These are phyloP conservation scores for Phaethornis superciliosus DNA, from an alignment of 2,113 vertebrate species.

Conservation along the genomic window DNA sequence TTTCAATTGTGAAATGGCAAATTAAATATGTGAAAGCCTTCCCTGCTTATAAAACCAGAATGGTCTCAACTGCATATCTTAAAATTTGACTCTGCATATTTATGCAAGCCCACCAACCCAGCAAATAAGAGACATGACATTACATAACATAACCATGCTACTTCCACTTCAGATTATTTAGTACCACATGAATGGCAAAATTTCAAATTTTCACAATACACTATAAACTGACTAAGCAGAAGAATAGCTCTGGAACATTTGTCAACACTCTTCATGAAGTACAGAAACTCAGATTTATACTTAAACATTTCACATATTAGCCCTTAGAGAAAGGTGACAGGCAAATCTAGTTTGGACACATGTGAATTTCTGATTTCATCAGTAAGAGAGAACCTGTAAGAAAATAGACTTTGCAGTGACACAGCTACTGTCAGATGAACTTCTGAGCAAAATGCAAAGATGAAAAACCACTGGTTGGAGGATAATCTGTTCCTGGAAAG, in stretches of 20 bases:
- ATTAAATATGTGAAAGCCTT: conserved; percentile 23
- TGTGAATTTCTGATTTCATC: background rate
- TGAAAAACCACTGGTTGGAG: background rate
- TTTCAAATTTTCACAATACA: background rate
- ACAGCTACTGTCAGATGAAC: background rate
- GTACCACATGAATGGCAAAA: background rate
- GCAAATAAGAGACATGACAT: background rate
- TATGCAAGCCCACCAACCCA: background rate
- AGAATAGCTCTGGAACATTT: background rate
- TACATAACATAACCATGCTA: background rate
- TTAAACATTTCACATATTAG: background rate
- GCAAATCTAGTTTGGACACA: background rate
- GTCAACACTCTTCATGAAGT: background rate
- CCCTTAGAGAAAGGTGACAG: background rate
- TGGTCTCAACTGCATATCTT: background rate
- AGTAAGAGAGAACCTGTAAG: background rate
- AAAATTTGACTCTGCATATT: background rate
- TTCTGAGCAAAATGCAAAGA: background rate
- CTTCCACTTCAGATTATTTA: background rate
- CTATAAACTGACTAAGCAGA: background rate
- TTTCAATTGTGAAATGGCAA: conserved; percentile 44
- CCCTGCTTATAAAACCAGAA: background rate
- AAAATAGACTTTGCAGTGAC: background rate
- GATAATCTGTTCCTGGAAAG: background rate
- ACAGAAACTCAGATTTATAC: background rate